phyloP scores from a whole-genome alignment of 2,113 vertebrate species.

The Hippocampus comes region DNA sequence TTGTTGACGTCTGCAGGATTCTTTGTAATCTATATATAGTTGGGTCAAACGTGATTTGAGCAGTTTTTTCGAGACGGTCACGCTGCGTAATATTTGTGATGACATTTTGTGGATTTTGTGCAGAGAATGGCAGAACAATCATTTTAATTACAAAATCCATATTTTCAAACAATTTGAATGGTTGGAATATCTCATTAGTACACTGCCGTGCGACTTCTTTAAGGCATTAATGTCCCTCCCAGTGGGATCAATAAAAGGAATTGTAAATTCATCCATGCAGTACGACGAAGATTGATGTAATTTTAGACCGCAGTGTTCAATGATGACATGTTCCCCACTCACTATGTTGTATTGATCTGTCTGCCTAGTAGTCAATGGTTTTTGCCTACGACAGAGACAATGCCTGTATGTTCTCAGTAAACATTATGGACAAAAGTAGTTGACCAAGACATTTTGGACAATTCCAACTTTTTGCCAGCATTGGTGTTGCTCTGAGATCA shows the following conservation, averaged over 20 bases:
- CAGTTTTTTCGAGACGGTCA: too few relatives aligned
- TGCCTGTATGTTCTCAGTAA: background rate
- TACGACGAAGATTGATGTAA: slow-evolving; percentile 35
- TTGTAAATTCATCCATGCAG: slow-evolving; percentile 13
- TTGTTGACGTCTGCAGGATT: background rate
- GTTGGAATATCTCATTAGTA: too few relatives aligned
- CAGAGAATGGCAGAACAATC: too few relatives aligned
- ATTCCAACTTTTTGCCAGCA: too few relatives aligned
- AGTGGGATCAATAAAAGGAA: slow-evolving; percentile 27
- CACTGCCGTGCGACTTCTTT: slow-evolving; percentile 8
- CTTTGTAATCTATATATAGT: background rate
- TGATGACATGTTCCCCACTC: slow-evolving; percentile 11
- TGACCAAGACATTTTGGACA: too few relatives aligned
- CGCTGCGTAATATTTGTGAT: too few relatives aligned
- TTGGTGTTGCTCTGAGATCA: too few relatives aligned
- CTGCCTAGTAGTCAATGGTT: background rate
- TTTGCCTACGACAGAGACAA: slow-evolving; percentile 10
- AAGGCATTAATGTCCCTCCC: slow-evolving; percentile 10
- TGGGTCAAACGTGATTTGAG: too few relatives aligned
- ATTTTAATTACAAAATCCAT: too few relatives aligned
- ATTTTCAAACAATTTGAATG: too few relatives aligned
- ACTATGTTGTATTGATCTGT: slow-evolving; percentile 42
- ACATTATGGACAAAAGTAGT: background rate
- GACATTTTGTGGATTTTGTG: too few relatives aligned
- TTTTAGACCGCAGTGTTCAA: slow-evolving; percentile 35